Evolutionary conservation across 2,113 vertebrate genomes (phyloP).

Genomic region (Ascaphus truei): DNA sequence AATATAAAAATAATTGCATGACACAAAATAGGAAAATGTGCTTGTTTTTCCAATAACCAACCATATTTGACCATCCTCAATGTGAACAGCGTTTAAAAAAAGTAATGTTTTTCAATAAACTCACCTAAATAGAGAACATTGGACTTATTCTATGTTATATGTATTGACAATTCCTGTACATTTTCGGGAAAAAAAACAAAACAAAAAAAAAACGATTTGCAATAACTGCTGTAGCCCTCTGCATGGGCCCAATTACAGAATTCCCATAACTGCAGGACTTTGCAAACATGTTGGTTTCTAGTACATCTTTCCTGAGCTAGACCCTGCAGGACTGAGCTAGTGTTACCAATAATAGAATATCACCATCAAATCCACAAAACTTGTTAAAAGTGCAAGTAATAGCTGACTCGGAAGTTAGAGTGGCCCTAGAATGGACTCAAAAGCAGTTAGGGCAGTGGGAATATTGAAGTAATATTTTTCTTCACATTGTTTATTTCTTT

Average conservation of each 20-base stretch:
- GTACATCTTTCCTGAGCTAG: neutral
- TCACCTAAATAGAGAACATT: no score
- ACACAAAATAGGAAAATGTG: no score
- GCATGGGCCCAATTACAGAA: conserved; percentile 26
- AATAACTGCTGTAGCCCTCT: conserved; percentile 11
- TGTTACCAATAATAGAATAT: conserved; percentile 13
- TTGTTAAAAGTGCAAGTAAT: neutral
- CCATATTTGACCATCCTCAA: neutral
- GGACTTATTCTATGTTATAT: neutral
- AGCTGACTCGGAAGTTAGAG: no score
- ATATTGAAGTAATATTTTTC: no score
- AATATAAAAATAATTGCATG: no score
- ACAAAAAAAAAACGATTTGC: conserved; percentile 23
- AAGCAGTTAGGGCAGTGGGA: no score
- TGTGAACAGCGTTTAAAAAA: neutral
- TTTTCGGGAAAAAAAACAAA: conserved; percentile 24
- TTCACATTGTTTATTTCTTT: no score
- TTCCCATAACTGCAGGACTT: conserved; percentile 23
- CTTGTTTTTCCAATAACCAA: no score
- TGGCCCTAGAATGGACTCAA: no score
- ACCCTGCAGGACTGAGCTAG: neutral
- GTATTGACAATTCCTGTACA: neutral
- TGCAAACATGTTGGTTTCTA: conserved; percentile 25
- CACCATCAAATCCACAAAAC: neutral
- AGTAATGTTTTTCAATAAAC: neutral